These are phyloP conservation scores for Bombyx mandarina DNA, from an alignment of 1,140 invertebrate genomes.

Conservation along the genomic window DNA sequence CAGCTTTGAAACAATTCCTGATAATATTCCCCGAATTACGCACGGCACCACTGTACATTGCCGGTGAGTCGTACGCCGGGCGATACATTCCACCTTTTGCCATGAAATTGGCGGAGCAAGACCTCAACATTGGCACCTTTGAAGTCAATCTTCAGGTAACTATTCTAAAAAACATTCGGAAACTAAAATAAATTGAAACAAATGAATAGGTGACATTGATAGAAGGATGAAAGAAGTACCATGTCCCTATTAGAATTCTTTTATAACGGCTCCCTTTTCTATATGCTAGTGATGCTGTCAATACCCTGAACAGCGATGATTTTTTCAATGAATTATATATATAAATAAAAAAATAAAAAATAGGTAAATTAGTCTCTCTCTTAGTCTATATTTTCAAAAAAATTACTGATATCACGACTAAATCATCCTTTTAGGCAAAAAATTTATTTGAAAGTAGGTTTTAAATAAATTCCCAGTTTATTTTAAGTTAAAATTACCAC, in stretches of 20 bases:
- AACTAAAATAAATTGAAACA: no score
- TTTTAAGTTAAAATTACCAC: no score
- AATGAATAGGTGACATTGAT: no score
- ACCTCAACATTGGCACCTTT: conserved; percentile 5
- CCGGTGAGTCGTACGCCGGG: conserved; percentile 90
- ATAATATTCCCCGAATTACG: conserved; percentile 76
- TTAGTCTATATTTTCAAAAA: not conserved
- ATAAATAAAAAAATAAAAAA: no score
- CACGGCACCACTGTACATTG: conserved; percentile 78
- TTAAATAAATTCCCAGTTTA: no score
- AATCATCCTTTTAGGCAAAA: not conserved
- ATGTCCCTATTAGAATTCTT: no score
- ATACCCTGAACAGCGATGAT: no score
- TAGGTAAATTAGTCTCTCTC: no score
- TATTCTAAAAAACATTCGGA: not conserved
- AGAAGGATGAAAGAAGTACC: no score
- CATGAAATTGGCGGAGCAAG: conserved; percentile 75
- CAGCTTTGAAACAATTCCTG: conserved; percentile 78
- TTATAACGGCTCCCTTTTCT: no score
- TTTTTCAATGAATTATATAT: no score
- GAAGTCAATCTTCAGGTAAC: conserved; percentile 36
- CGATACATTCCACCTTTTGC: conserved; percentile 84
- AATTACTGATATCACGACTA: not conserved
- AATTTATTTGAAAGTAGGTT: not conserved
- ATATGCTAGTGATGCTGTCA: no score